Evolutionary conservation across 1,140 invertebrate species (phyloP), one percentile per base, ranked within the genome.

Genomic region (Maniola jurtina): DNA sequence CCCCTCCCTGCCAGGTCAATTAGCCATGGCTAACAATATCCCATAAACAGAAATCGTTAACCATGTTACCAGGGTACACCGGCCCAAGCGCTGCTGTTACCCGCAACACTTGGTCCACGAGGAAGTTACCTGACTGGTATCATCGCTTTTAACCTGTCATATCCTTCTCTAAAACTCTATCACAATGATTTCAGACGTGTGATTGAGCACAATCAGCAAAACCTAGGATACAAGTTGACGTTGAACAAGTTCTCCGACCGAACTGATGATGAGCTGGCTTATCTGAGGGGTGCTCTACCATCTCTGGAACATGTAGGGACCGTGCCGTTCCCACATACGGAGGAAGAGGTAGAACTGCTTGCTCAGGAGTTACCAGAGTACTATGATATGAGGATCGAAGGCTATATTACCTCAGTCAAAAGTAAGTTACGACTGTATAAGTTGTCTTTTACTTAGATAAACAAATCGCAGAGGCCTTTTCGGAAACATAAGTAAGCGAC

Each of bases 351-450:
- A 0, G 68, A 73, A 1, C 50, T 66, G 0, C 13, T 91, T 9
- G 71, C 80, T 9, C 61, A 83, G 2, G 66, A 80, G 25, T 67
- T 96, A 33, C 96, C 96, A 16, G 92, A 93, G 13, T 92, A 89
- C 71, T 92, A 95, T 59, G 97, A 99, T 90, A 97, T 98, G 96
- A 94, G 97, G 74, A 77, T 98, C 5, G 94, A 93, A 80, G 97
- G 96, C 47, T 96, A 96, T 74, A 96, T 99, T 0, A 97, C 96
- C 10, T 96, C 96, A 9, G 96, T 99, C 0, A 98, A 98, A 93
- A 95, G 95, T 96, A 87, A 79, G 66, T 69, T 15, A 52, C 13
- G 25, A 25, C 25, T 25, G 25, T 25, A 25, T 4, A 25, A 25
- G 25, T 25, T 25, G 25, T 25, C 4, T 25, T 25, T n/a, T n/a